These are phyloP conservation scores for Pocillopora verrucosa DNA, from an alignment of 64 coral and sea anemone genomes.

Conservation along the genomic window DNA sequence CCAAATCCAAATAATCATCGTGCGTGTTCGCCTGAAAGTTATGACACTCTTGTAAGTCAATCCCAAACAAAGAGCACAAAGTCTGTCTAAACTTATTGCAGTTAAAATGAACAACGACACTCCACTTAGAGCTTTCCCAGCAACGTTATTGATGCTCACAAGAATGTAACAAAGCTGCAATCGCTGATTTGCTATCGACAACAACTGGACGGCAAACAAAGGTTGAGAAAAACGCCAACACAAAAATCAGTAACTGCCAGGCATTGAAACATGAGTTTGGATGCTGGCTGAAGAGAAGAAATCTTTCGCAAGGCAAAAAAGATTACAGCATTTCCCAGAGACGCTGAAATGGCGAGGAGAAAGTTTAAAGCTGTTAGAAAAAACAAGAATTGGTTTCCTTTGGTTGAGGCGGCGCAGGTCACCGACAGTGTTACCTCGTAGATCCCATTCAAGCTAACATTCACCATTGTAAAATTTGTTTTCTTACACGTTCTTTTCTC, in stretches of 20 bases:
- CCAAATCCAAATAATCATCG: background rate
- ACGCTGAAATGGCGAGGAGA: background rate
- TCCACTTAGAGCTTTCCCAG: background rate
- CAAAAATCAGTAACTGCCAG: background rate
- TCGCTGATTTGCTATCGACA: background rate
- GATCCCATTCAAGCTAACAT: background rate
- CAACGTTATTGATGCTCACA: background rate
- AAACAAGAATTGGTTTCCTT: background rate
- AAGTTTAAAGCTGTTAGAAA: background rate
- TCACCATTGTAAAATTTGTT: background rate
- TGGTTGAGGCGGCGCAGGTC: background rate
- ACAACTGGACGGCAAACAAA: background rate
- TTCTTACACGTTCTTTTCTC: too few species aligned
- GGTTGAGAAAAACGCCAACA: background rate
- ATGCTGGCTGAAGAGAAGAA: background rate
- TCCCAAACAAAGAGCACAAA: background rate
- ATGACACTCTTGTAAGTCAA: background rate
- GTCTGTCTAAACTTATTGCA: conserved; percentile 31
- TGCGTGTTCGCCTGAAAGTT: background rate
- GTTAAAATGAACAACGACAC: background rate
- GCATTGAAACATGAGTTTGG: conserved; percentile 3
- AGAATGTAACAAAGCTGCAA: background rate
- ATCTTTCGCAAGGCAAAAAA: background rate
- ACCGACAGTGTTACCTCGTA: background rate
- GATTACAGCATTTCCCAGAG: background rate